phyloP scores from a whole-genome alignment of 2,888 invertebrate species.

The Mimas tiliae region DNA sequence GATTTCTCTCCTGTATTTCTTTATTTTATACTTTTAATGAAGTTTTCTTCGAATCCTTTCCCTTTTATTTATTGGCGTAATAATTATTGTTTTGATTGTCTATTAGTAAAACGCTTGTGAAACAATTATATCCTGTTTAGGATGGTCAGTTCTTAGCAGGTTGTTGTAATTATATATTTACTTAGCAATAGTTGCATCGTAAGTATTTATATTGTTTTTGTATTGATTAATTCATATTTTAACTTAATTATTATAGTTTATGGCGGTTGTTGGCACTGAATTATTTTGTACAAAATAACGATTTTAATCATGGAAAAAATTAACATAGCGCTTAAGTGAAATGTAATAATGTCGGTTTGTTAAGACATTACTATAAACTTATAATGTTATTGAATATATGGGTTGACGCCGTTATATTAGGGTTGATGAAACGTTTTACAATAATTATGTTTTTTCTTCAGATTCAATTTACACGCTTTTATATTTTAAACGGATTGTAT shows the following conservation, averaged over 20 bases:
- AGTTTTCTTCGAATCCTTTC: slow-evolving; percentile 35
- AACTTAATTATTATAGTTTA: slow-evolving; percentile 79
- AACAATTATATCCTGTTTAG: slow-evolving; percentile 57
- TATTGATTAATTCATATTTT: slow-evolving; percentile 68
- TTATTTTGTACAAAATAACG: slow-evolving; percentile 83
- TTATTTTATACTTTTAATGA: slow-evolving; percentile 36
- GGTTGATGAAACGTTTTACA: slow-evolving; percentile 47
- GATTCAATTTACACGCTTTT: slow-evolving; percentile 44
- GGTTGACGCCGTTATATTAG: slow-evolving; percentile 43
- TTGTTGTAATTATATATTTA: slow-evolving; percentile 59
- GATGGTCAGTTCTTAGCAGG: slow-evolving; percentile 52
- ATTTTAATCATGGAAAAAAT: slow-evolving; percentile 70
- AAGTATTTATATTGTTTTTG: slow-evolving; percentile 75
- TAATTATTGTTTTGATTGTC: slow-evolving; percentile 57
- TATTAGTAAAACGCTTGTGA: slow-evolving; percentile 48
- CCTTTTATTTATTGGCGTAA: slow-evolving; percentile 70
- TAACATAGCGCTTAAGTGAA: slow-evolving; percentile 71
- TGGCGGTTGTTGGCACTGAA: slow-evolving; percentile 80
- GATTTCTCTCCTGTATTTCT: slow-evolving; percentile 21
- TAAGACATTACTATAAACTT: slow-evolving; percentile 40
- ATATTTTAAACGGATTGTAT: slow-evolving; percentile 50
- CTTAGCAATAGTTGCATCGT: slow-evolving; percentile 57
- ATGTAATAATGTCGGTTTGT: slow-evolving; percentile 45
- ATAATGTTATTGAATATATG: slow-evolving; percentile 35
- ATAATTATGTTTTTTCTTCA: slow-evolving; percentile 40